A percentile compares a stretch with the other conserved stretches of the same genome.
phyloP scores from a whole-genome alignment of 1,140 invertebrate species.

The Brachionus manjavacas region DNA sequence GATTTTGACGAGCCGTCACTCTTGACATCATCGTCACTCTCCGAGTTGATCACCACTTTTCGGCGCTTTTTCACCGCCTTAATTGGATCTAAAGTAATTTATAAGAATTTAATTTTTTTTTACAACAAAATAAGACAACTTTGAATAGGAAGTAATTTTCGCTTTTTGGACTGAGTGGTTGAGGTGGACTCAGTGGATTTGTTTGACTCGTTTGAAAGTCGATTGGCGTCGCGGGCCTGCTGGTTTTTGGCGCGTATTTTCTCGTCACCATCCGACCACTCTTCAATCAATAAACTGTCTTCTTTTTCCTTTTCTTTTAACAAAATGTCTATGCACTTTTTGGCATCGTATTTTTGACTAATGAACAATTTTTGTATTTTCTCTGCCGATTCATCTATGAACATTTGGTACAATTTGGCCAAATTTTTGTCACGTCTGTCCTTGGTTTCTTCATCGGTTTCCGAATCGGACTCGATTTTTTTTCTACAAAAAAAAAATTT shows the following conservation, averaged over 20 bases:
- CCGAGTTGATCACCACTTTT: slow-evolving; percentile 9
- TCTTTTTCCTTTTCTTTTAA: slow-evolving; percentile 5
- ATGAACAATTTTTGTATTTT: slow-evolving; percentile 19
- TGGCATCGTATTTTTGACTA: slow-evolving; percentile 6
- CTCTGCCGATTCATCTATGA: neutral
- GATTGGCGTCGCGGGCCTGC: neutral
- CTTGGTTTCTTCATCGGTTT: neutral
- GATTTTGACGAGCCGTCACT: neutral
- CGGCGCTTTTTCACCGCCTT: neutral
- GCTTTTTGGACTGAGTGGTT: slow-evolving; percentile 1
- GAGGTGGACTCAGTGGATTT: slow-evolving; percentile 8
- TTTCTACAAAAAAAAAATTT: neutral
- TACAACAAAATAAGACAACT: neutral
- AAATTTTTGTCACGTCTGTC: slow-evolving; percentile 4
- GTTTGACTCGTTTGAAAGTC: neutral
- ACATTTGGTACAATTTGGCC: slow-evolving; percentile 32
- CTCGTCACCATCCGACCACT: slow-evolving; percentile 39
- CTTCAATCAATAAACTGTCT: neutral
- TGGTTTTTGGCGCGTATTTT: slow-evolving; percentile 7
- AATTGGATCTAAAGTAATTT: neutral
- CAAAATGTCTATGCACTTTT: slow-evolving; percentile 40
- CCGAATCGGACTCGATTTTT: neutral
- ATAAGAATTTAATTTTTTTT: neutral
- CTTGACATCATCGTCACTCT: neutral
- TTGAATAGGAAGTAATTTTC: slow-evolving; percentile 5